These are phyloP conservation scores for Pangasius mekongensis DNA, from an alignment of 2,797 vertebrate genomes.

Conservation along the genomic window DNA sequence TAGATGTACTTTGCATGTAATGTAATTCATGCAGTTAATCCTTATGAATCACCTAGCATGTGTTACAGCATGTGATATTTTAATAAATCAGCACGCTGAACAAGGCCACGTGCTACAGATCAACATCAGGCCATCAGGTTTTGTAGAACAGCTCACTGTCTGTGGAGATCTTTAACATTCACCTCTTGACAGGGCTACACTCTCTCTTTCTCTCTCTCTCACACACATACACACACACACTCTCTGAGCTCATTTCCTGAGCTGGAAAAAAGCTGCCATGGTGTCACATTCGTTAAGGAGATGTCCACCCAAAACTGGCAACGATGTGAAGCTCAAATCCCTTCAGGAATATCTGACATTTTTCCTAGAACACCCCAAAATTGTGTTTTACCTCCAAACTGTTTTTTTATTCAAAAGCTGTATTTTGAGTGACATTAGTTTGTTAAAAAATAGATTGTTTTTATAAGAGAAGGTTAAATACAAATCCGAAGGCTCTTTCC, in stretches of 20 bases:
- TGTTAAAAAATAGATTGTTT: conserved; percentile 40
- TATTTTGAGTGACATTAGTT: conserved; percentile 51
- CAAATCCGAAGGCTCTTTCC: background rate
- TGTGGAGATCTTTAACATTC: background rate
- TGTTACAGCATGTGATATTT: background rate
- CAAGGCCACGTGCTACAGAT: background rate
- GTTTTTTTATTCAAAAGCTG: conserved; percentile 53
- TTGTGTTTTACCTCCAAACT: conserved; percentile 28
- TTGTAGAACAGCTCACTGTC: background rate
- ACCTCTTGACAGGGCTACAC: background rate
- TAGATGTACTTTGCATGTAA: background rate
- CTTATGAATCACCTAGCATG: background rate
- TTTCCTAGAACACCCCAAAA: conserved; percentile 5
- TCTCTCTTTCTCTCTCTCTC: background rate
- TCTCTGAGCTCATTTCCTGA: conserved; percentile 36
- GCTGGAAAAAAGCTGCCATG: conserved; percentile 27
- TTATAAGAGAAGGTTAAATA: conserved; percentile 37
- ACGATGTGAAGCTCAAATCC: background rate
- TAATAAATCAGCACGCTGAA: background rate
- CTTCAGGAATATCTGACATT: conserved; percentile 21
- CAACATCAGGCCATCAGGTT: conserved; percentile 12
- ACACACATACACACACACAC: background rate
- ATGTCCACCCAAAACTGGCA: conserved; percentile 43
- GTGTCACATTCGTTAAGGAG: conserved; percentile 23
- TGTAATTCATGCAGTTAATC: background rate